A percentile compares a stretch with the other conserved stretches of the same genome.
These are phyloP conservation scores for Trichosurus vulpecula DNA, from an alignment of 2,797 vertebrate genomes.

Conservation along the genomic window DNA sequence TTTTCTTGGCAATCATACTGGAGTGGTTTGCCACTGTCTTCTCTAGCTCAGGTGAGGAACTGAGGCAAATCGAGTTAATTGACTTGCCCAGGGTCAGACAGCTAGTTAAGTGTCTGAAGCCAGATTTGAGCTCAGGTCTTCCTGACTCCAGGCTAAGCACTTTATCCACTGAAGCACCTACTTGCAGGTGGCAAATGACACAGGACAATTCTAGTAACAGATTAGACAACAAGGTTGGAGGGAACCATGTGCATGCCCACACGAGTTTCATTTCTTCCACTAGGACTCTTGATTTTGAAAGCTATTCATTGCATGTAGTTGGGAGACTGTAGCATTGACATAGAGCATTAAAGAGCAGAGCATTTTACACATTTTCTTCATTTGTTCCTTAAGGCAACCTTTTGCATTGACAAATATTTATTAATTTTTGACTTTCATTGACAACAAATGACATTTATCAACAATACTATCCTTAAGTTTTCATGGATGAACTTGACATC, in stretches of 20 bases:
- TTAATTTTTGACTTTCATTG: background rate
- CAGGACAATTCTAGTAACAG: background rate
- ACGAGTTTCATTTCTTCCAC: background rate
- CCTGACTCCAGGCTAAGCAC: background rate
- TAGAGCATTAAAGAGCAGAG: background rate
- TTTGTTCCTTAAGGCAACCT: background rate
- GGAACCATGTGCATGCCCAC: background rate
- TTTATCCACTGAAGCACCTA: background rate
- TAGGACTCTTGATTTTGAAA: background rate
- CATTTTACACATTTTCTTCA: background rate
- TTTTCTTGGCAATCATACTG: background rate
- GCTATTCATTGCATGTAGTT: background rate
- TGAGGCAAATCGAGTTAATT: background rate
- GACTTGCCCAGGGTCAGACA: background rate
- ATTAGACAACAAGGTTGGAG: background rate
- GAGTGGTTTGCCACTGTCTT: background rate
- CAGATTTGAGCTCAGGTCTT: background rate
- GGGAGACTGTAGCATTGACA: background rate
- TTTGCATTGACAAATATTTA: background rate
- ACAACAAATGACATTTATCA: background rate
- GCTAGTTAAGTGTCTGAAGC: too few relatives aligned
- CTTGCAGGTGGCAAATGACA: background rate
- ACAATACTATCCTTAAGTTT: background rate
- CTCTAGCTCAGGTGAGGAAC: background rate
- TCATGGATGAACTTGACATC: background rate